These are phyloP conservation scores for Oophaga sylvatica DNA, from an alignment of 2,797 vertebrate genomes.

Conservation along the genomic window DNA sequence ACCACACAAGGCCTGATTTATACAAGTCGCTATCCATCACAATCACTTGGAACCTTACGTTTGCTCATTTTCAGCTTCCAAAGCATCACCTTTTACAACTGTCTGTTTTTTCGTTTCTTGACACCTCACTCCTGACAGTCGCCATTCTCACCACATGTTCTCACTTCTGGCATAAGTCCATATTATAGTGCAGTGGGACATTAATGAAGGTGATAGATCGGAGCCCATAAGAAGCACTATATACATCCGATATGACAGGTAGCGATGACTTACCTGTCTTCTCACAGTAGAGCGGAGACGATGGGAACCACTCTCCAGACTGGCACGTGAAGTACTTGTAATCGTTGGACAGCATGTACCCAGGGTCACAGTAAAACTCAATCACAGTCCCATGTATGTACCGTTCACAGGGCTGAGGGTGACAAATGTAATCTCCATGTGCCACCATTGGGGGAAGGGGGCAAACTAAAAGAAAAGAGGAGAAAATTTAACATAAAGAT, in stretches of 20 bases:
- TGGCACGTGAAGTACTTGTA: conserved; percentile 89
- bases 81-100: too few species aligned
- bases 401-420: conserved; percentile 82
- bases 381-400: conserved; percentile 86
- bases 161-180: too few species aligned
- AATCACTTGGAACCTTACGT: too few species aligned
- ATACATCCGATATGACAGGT: background rate
- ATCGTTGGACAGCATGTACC: conserved; percentile 83
- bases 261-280: conserved; percentile 73
- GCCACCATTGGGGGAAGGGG: conserved; percentile 83
- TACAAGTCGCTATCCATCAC: too few species aligned
- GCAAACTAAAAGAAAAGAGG: conserved; percentile 75
- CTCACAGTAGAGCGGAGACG: conserved; percentile 82
- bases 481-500: too few species aligned
- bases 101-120: too few species aligned
- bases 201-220: background rate
- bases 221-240: background rate
- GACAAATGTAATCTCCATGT: conserved; percentile 86
- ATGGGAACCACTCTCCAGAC: conserved; percentile 85
- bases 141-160: too few species aligned
- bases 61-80: too few species aligned
- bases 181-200: too few species aligned
- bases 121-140: too few species aligned
- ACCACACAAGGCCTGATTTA: too few species aligned
- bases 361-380: conserved; percentile 85